Conservation (phyloP, 1,140 invertebrate genomes). For the Monomorium pharaonis region DNA sequence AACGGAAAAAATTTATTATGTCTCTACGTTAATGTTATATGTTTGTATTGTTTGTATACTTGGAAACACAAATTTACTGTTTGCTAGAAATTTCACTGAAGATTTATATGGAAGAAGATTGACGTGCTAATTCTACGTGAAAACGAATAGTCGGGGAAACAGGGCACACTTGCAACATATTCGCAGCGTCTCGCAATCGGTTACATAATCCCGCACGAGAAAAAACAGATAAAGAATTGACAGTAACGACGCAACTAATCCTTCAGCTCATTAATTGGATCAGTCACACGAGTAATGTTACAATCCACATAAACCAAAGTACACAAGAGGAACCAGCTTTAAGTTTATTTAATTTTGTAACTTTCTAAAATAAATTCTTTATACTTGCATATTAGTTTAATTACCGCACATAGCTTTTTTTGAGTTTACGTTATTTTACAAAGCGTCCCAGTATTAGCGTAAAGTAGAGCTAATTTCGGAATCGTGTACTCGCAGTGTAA, state of each 20-base stretch:
- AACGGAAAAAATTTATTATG: too few species aligned
- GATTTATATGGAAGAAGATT: slow-evolving; percentile 19
- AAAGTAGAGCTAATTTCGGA: background rate
- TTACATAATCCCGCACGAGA: slow-evolving; percentile 52
- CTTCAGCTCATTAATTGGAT: slow-evolving; percentile 26
- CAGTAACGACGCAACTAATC: slow-evolving; percentile 23
- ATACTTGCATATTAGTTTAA: background rate
- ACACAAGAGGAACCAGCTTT: background rate
- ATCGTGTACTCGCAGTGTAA: background rate
- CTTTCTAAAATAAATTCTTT: background rate
- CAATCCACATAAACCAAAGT: background rate
- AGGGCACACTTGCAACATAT: slow-evolving; percentile 47
- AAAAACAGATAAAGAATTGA: background rate
- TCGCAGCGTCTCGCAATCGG: slow-evolving; percentile 43
- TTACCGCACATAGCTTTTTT: background rate
- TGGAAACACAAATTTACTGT: background rate
- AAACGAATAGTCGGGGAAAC: slow-evolving; percentile 52
- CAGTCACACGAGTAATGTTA: background rate
- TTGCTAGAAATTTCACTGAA: slow-evolving; percentile 22
- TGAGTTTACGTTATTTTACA: background rate
- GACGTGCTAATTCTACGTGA: slow-evolving; percentile 20
- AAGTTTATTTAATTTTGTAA: background rate
- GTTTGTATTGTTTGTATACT: background rate
- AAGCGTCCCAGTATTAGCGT: background rate
- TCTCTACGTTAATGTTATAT: too few species aligned